phyloP scores from a whole-genome alignment of 2,888 invertebrate species.

The Plagodis pulveraria region DNA sequence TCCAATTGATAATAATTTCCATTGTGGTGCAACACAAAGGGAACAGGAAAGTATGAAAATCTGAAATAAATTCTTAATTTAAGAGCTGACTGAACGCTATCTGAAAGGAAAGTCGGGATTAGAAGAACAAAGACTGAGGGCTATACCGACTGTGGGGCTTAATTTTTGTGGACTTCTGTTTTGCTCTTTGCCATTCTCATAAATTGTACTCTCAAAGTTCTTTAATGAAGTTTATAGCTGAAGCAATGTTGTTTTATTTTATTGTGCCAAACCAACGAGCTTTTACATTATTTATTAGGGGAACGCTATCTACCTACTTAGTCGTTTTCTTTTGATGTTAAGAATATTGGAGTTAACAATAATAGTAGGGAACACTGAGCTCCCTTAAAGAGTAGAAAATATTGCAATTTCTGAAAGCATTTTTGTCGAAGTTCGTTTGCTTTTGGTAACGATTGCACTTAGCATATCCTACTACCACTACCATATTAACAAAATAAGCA shows the following conservation, averaged over 20 bases:
- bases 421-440: constrained; percentile 22
- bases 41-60: constrained; percentile 79
- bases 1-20: constrained; percentile 82
- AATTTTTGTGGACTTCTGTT: constrained; percentile 71
- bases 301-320: background rate
- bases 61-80: constrained; percentile 82
- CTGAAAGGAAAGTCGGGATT: constrained; percentile 77
- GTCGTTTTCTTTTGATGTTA: background rate
- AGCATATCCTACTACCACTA: too few relatives aligned
- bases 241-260: constrained; percentile 36
- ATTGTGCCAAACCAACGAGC: constrained; percentile 28
- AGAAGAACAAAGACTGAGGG: constrained; percentile 73
- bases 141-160: constrained; percentile 58
- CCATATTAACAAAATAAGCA: constrained; percentile 30
- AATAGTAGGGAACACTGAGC: background rate
- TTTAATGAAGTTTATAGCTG: constrained; percentile 46
- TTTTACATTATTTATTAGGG: constrained; percentile 18
- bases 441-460: constrained; percentile 34
- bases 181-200: constrained; percentile 62
- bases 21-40: constrained; percentile 80
- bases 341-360: constrained; percentile 3
- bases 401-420: constrained; percentile 1
- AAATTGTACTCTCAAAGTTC: constrained; percentile 55
- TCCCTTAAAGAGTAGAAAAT: background rate
- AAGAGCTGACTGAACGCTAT: constrained; percentile 79